phyloP scores from a whole-genome alignment of 1,140 invertebrate genomes.

The Drosophila sulfurigaster region DNA sequence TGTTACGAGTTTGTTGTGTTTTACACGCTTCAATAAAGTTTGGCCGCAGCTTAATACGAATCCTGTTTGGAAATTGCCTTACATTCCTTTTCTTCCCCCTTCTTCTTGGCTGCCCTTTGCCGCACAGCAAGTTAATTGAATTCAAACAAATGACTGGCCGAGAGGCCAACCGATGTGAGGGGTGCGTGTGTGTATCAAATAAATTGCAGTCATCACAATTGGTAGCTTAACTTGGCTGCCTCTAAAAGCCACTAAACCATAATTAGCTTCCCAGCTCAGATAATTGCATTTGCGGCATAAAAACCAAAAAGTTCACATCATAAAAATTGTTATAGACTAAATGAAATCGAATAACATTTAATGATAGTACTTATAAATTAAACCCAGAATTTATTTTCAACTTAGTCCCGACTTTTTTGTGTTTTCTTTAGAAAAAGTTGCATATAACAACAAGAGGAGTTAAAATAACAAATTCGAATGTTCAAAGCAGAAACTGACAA shows the following conservation, averaged over 20 bases:
- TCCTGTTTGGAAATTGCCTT: conserved; percentile 20
- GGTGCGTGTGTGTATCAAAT: conserved; percentile 13
- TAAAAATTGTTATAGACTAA: background rate
- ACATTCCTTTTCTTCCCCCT: background rate
- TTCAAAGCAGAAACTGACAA: too few species aligned
- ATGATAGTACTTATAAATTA: too few species aligned
- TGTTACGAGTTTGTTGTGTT: conserved; percentile 69
- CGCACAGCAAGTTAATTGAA: conserved; percentile 64
- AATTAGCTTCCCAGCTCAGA: background rate
- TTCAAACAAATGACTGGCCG: conserved; percentile 54
- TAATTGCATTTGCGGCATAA: background rate
- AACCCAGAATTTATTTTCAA: too few species aligned
- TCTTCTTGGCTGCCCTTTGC: conserved; percentile 1
- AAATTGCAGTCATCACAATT: conserved; percentile 34
- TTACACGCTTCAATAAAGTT: conserved; percentile 72
- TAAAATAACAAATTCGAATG: too few species aligned
- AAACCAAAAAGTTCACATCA: background rate
- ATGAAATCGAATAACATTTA: too few species aligned
- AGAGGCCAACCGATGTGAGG: conserved; percentile 10
- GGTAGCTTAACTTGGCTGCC: background rate
- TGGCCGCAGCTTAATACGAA: conserved; percentile 30
- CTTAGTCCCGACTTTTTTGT: too few species aligned
- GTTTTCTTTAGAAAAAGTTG: too few species aligned
- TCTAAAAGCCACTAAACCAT: conserved; percentile 7
- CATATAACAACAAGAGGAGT: too few species aligned